Evolutionary conservation across 2,888 invertebrate genomes (phyloP).

Genomic region (Malachius bipustulatus): DNA sequence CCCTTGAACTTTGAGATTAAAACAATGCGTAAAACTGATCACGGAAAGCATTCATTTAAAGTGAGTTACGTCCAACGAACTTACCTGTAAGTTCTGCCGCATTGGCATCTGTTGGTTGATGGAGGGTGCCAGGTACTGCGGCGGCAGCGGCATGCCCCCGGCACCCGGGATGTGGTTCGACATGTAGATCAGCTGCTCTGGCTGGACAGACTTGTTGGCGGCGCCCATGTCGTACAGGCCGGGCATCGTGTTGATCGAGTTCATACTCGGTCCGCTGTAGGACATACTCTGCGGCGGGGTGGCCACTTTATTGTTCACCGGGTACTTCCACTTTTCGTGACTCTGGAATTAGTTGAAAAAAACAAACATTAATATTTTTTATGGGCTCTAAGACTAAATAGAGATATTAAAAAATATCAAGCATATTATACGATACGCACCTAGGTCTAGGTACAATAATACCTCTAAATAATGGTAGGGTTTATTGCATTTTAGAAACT

Average conservation of each 20-base stretch:
- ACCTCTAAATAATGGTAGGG: too few species aligned
- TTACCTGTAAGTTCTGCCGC: constrained; percentile 24
- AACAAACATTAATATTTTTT: too few species aligned
- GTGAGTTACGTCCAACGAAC: too few species aligned
- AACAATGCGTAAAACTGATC: too few species aligned
- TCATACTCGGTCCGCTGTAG: constrained; percentile 41
- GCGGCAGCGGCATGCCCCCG: constrained; percentile 31
- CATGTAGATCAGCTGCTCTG: constrained; percentile 50
- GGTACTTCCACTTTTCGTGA: constrained; percentile 79
- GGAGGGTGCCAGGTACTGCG: constrained; percentile 31
- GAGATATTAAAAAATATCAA: too few species aligned
- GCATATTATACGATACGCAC: not conserved
- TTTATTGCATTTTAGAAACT: too few species aligned
- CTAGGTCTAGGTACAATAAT: too few species aligned
- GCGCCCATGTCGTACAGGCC: constrained; percentile 45
- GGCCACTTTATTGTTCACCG: constrained; percentile 43
- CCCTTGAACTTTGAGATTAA: too few species aligned
- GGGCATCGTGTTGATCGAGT: constrained; percentile 40
- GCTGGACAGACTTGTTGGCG: constrained; percentile 41
- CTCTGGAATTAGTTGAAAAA: constrained; percentile 45
- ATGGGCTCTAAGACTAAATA: too few species aligned
- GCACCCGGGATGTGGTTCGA: constrained; percentile 41
- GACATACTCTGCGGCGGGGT: constrained; percentile 38
- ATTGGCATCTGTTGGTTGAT: constrained; percentile 28
- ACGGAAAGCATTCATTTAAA: too few species aligned